Base-by-base conservation (phyloP, 2,888 invertebrate genomes). In the Pantelozetes paolii region DNA sequence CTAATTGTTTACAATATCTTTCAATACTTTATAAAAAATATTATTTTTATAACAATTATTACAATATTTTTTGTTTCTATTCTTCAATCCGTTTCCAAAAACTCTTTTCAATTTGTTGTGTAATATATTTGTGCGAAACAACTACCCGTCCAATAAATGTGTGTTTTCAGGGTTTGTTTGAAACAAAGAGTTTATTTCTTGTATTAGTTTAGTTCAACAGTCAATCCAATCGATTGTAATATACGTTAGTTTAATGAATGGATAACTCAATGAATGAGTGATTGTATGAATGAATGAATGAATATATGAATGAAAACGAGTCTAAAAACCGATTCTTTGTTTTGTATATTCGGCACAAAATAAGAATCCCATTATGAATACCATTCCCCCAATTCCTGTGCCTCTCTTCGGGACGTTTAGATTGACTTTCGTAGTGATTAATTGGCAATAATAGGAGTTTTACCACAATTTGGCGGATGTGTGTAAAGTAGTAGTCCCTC, bases 381-480 rank as follows among this genome's bases (percentile, higher is more conserved):
- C 18, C 45, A 11, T 18, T 45, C 45, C 18, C 18, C 45, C 45
- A 9, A 15, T 15, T 13, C 45, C 45, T 2, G 8, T 18, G 11
- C 45, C 54, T 54, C 54, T 18, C 6, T 54, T 23, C 28, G 54
- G 54, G 54, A 54, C 54, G 54, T 54, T 54, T 54, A 9, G 54
- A 23, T 20, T 50, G 50, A 26, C 28, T 54, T 18, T 15, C 6
- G 45, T 45, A 11, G 45, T 45, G 45, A 45, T 26, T 54, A 54
- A 54, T 26, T 54, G 54, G 20, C 23, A 20, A 11, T 54, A 54
- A 26, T 26, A 26, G 28, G n/a, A 23, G 28, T 23, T 54, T 54
- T 54, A 54, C 54, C 54, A 54, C 54, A 54, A 54, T 54, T 54
- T 54, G 54, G 54, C 54, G 54, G 54, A 54, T 54, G 54, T 54